Percentiles rank a stretch among this genome's conserved stretches.
These are phyloP conservation scores for Hydrocynus forskahlii DNA, from an alignment of 2,797 vertebrate species.

Conservation along the genomic window DNA sequence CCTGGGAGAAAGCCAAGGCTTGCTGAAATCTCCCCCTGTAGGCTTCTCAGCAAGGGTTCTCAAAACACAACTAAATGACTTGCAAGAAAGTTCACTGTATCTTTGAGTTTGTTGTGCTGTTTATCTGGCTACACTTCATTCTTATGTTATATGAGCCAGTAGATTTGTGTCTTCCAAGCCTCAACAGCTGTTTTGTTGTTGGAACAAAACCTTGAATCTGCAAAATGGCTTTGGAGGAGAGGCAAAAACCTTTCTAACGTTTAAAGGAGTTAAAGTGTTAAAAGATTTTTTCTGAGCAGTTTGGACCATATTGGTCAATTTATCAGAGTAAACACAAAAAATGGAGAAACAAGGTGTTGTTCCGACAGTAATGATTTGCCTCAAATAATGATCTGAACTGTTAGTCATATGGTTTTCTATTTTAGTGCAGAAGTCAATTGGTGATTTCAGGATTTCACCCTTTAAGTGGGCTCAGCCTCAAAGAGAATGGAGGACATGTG, in stretches of 20 bases:
- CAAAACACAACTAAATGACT: conserved; percentile 11
- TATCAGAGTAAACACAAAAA: no score
- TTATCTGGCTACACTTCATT: not conserved
- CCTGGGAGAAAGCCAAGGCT: not conserved
- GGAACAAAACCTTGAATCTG: no score
- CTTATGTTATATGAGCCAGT: not conserved
- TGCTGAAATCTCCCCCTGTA: conserved; percentile 11
- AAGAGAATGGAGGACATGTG: no score
- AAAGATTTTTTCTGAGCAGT: no score
- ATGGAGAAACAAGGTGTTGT: no score
- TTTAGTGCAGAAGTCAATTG: not conserved
- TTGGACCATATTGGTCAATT: no score
- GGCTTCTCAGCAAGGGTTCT: conserved; percentile 5
- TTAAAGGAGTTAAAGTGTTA: no score
- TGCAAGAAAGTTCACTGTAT: conserved; percentile 13
- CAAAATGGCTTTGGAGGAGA: no score
- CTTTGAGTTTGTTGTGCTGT: conserved; percentile 4
- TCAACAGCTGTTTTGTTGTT: not conserved
- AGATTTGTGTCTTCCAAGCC: not conserved
- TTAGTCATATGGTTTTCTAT: not conserved
- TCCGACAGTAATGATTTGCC: no score
- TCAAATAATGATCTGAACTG: not conserved
- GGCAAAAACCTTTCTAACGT: no score
- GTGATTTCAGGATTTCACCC: no score
- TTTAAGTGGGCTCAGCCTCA: no score